These are phyloP conservation scores for Drosophila kohkoa DNA, from an alignment of 1,140 invertebrate species.

Conservation along the genomic window DNA sequence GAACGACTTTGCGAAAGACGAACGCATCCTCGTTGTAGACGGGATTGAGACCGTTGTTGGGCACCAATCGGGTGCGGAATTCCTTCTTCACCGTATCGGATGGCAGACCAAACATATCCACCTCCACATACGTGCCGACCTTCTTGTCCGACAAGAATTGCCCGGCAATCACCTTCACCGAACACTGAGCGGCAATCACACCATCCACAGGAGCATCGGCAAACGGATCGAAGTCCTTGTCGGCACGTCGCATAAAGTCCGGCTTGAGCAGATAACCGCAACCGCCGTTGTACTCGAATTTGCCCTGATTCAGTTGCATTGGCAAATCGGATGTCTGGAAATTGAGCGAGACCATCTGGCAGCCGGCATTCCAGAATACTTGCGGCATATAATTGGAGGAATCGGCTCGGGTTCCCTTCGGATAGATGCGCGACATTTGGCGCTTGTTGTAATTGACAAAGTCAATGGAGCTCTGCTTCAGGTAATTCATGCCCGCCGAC, in stretches of 20 bases:
- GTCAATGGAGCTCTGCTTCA: conserved; percentile 98
- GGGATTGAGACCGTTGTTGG: conserved; percentile 98
- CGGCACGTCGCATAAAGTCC: conserved; percentile 99
- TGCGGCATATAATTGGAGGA: conserved; percentile 99
- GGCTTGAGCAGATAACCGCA: conserved; percentile 99
- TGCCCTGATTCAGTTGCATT: conserved; percentile 99
- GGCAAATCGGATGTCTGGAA: conserved; percentile 99
- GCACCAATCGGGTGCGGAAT: conserved; percentile 97
- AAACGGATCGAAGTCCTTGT: conserved; percentile 99
- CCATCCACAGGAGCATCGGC: conserved; percentile 99
- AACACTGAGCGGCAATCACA: conserved; percentile 99
- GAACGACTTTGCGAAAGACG: conserved; percentile 98
- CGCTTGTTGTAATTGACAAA: conserved; percentile 99
- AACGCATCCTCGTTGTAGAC: conserved; percentile 99
- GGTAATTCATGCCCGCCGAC: conserved; percentile 96
- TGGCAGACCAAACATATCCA: conserved; percentile 99
- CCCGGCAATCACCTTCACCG: conserved; percentile 99
- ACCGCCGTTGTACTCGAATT: conserved; percentile 99
- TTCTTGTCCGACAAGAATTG: conserved; percentile 99
- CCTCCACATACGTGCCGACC: conserved; percentile 99
- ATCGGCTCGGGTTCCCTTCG: conserved; percentile 98
- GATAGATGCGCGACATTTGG: conserved; percentile 99
- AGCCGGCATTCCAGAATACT: conserved; percentile 97
- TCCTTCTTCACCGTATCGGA: conserved; percentile 99
- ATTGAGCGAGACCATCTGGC: conserved; percentile 99